Base-by-base conservation (phyloP, 2,888 invertebrate species). In the Phorcus lineatus region DNA sequence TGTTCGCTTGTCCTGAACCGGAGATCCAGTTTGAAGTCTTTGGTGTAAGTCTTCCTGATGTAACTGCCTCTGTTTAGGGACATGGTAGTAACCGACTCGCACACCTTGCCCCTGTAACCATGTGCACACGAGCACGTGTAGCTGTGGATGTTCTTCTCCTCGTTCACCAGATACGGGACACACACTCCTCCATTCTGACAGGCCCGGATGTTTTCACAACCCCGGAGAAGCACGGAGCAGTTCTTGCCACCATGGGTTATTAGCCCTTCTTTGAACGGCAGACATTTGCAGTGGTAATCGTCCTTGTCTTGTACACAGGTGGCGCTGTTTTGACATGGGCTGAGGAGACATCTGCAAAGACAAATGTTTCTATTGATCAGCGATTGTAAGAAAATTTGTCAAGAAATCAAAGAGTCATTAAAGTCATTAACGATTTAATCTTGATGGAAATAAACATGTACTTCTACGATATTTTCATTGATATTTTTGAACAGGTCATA, bases 241-340 rank as follows among this genome's bases (percentile, higher is more conserved):
- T 62, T 62, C 13, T 62, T 62, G 19, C 62, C 62, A 2, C 62
- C 62, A 22, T 62, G 62, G 24, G 62, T 24, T 62, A 62, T 62
- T 17, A 62, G 22, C 24, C 62, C 62, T 28, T 62, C 28, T 13
- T 62, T 22, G 22, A 62, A 62, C 24, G 62, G 28, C 3, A 62
- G 62, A 62, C 62, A 62, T 9, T 24, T 16, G 22, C 62, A 62
- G 62, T 62, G 62, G 24, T 62, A 62, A 9, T 62, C 62, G 62
- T 62, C 62, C 28, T 28, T 28, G n/a, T 62, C 62, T 62, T 62
- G 62, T 1, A 85, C 54, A 82, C 92, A 91, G 0, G 86, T 82
- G 31, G 84, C 90, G 16, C 86, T 85, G 82, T 90, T 88, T 62
- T 81, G 80, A 91, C 98, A 98, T 40, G 97, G 97, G 22, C 95